Evolutionary conservation across 2,113 vertebrate genomes (phyloP), one percentile per base, ranked within the genome.

Genomic region (Scomber scombrus): DNA sequence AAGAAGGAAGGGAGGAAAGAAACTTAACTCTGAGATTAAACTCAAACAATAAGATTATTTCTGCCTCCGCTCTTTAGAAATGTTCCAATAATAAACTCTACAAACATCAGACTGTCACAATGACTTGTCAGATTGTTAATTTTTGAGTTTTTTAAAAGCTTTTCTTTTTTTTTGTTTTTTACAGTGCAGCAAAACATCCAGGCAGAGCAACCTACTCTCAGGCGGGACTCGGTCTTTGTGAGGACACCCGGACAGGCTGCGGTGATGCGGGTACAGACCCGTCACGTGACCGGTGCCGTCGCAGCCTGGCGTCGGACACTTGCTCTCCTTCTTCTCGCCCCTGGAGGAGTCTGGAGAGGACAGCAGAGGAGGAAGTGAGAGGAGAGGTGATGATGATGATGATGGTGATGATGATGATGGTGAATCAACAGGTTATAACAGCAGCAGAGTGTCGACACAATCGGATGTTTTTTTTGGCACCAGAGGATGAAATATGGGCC

Each of bases 211-310:
- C 98, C 97, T 97, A 99, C 98, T 99, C 96, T 99, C 98, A 89
- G 98, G 98, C 79, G 98, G 98, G 93, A 99, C 98, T 71, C 98
- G 96, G 95, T 99, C 98, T 95, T 99, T 99, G 96, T 99, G 98
- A 89, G 98, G 98, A 93, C 98, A 99, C 92, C 98, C 98, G 56
- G 98, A 99, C 95, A 99, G 96, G 93, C 98, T 99, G 95, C 98
- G 97, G 93, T 99, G 98, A 94, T 99, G 98, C 19, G 98, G 98
- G 93, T 99, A 99, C 91, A 99, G 96, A 85, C 98, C 98, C 31
- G 98, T 99, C 93, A 99, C 98, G 67, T 99, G 98, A 88, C 98
- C 98, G 10, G 98, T 99, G 90, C 98, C 98, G 71, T 99, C 98
- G 80, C 98, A 99, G 88, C 98, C 98, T 46, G 98, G 98, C 82